Evolutionary conservation across 2,113 vertebrate species (phyloP).

Genomic region (Pachyramphus minor): DNA sequence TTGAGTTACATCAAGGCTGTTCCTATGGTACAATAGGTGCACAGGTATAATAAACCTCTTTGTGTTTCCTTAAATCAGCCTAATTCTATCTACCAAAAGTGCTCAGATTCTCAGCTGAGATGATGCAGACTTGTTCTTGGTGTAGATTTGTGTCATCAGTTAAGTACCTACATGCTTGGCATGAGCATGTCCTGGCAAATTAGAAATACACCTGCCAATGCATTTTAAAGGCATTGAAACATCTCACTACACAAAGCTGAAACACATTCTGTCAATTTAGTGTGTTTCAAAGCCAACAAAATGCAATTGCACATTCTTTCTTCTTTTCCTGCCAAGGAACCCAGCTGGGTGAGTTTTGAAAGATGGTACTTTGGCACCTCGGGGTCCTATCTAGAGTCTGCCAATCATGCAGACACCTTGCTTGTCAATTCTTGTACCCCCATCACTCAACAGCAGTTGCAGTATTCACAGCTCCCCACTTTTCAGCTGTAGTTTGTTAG

Average conservation of each 20-base stretch:
- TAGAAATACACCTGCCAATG: not conserved
- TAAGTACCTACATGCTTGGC: not conserved
- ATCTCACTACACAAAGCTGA: not conserved
- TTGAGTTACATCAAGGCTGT: not conserved
- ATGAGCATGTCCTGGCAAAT: not conserved
- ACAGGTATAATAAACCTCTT: not conserved
- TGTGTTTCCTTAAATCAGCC: not conserved
- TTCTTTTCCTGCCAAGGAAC: slow-evolving; percentile 2
- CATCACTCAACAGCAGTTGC: not conserved
- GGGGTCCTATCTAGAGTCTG: not conserved
- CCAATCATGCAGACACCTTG: not conserved
- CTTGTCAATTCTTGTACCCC: not conserved
- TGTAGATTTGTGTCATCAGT: not conserved
- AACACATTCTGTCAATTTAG: not conserved
- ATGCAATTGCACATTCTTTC: not conserved
- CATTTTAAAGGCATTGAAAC: not conserved
- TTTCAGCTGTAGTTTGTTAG: not conserved
- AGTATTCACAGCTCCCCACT: not conserved
- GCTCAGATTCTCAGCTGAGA: not conserved
- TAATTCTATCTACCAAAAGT: not conserved
- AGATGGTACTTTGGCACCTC: not conserved
- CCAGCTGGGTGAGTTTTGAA: not conserved
- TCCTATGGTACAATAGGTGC: not conserved
- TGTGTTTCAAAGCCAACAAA: not conserved
- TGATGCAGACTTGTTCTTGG: not conserved